phyloP scores from a whole-genome alignment of 2,113 vertebrate genomes.

The Poeciliopsis occidentalis region DNA sequence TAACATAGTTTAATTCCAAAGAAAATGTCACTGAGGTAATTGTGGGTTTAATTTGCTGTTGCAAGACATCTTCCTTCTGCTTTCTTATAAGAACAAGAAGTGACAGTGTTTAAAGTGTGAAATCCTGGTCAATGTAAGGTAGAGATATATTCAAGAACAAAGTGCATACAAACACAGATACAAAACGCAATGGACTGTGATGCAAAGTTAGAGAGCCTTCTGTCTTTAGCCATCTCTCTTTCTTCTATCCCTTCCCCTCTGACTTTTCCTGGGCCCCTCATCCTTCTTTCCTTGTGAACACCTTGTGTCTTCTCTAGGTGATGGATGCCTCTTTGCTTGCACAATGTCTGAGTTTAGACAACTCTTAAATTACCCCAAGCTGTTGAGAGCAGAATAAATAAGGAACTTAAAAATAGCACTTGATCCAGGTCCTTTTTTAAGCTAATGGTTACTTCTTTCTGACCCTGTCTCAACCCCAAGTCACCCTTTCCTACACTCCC shows the following conservation, averaged over 20 bases:
- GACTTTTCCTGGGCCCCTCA: slow-evolving; percentile 40
- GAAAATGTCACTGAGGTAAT: too few species aligned
- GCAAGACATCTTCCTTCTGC: neutral
- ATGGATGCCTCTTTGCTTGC: slow-evolving; percentile 70
- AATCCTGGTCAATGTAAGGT: neutral
- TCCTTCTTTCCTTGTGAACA: slow-evolving; percentile 65
- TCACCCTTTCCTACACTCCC: slow-evolving; percentile 42
- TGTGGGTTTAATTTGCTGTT: neutral
- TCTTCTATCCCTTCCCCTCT: slow-evolving; percentile 19
- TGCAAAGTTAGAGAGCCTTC: slow-evolving; percentile 17
- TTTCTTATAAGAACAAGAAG: neutral
- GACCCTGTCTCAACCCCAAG: slow-evolving; percentile 42
- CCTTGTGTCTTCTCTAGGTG: slow-evolving; percentile 69
- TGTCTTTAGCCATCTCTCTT: slow-evolving; percentile 18
- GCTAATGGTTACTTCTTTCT: slow-evolving; percentile 59
- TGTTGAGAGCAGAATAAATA: slow-evolving; percentile 59
- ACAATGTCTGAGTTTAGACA: slow-evolving; percentile 64
- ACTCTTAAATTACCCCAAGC: slow-evolving; percentile 77
- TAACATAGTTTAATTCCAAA: too few species aligned
- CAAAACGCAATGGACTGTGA: neutral
- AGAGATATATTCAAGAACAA: neutral
- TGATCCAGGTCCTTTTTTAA: slow-evolving; percentile 62
- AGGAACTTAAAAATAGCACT: slow-evolving; percentile 74
- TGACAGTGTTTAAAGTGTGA: neutral
- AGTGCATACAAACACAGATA: neutral